These are phyloP conservation scores for Dastarcus helophoroides DNA, from an alignment of 2,888 invertebrate genomes.

Conservation along the genomic window DNA sequence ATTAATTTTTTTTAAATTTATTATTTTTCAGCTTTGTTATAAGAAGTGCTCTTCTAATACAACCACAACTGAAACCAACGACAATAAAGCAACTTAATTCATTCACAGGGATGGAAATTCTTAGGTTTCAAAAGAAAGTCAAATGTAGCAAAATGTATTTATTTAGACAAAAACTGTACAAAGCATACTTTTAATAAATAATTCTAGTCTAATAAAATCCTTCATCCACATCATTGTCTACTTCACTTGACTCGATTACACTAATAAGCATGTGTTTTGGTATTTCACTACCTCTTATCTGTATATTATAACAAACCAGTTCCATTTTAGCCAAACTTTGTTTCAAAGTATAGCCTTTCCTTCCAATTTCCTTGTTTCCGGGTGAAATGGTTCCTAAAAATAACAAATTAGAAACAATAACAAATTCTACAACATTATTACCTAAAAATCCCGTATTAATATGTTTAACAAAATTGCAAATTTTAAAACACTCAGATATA, in stretches of 20 bases:
- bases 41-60: no score
- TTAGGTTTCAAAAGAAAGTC: no score
- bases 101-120: no score
- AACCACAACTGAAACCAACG: no score
- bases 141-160: no score
- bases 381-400: slow-evolving; percentile 37
- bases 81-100: no score
- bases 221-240: slow-evolving; percentile 30
- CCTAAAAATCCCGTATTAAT: slow-evolving; percentile 53
- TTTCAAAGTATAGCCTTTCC: slow-evolving; percentile 59
- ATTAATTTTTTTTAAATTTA: no score
- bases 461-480: slow-evolving; percentile 59
- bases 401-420: no score
- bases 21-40: no score
- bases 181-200: no score
- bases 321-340: slow-evolving; percentile 77
- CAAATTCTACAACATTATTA: slow-evolving; percentile 22
- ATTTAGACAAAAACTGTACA: no score
- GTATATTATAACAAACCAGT: slow-evolving; percentile 35
- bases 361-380: slow-evolving; percentile 50
- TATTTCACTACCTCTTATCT: slow-evolving; percentile 50
- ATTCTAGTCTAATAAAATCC: slow-evolving; percentile 23
- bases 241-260: slow-evolving; percentile 34
- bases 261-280: slow-evolving; percentile 55
- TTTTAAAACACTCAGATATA: slow-evolving; percentile 55